Evolutionary conservation across 2,797 vertebrate genomes (phyloP).

Genomic region (Apodemus agrarius): DNA sequence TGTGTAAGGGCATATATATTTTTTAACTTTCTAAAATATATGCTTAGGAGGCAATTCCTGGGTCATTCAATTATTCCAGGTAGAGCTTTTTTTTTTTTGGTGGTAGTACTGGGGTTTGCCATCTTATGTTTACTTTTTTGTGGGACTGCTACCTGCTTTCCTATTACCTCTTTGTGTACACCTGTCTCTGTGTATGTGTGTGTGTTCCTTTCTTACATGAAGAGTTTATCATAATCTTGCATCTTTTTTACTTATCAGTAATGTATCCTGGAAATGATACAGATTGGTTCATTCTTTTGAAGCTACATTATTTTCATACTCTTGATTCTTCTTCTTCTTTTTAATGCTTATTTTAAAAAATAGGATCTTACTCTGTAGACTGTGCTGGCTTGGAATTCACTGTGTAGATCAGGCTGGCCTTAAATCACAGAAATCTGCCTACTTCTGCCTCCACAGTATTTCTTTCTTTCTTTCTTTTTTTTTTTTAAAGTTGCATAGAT

Average conservation of each 20-base stretch:
- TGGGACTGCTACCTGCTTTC: neutral
- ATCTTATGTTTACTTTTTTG: neutral
- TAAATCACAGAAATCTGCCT: neutral
- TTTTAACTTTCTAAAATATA: neutral
- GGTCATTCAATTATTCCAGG: neutral
- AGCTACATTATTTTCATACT: neutral
- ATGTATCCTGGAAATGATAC: constrained; percentile 7
- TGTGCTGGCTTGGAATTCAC: neutral
- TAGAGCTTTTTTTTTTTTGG: neutral
- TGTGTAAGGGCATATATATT: neutral
- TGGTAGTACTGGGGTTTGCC: neutral
- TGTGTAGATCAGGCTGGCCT: neutral
- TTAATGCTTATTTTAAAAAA: neutral
- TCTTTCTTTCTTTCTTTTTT: neutral
- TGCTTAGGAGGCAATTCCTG: neutral
- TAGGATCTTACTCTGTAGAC: neutral
- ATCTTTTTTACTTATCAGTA: neutral
- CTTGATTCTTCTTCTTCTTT: neutral
- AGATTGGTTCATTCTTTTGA: constrained; percentile 49
- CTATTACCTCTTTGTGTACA: neutral
- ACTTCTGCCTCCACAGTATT: neutral
- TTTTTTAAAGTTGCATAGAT: neutral
- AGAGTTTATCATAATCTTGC: neutral
- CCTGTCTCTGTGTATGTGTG: neutral
- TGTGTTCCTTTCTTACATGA: neutral